Conservation (phyloP, 2,888 invertebrate genomes). For the Trissolcus japonicus region DNA sequence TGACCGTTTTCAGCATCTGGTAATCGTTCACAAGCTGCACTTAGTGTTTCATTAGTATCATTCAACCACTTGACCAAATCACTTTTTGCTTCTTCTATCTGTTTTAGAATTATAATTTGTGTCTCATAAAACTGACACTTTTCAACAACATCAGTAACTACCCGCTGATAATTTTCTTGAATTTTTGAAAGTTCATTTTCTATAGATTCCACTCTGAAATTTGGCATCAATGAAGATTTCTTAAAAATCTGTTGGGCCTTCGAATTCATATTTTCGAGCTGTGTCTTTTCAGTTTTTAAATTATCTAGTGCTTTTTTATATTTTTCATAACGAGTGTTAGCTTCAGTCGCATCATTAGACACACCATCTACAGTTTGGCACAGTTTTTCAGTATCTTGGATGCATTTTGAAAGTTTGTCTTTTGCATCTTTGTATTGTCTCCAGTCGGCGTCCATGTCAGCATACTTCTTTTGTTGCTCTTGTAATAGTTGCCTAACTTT, state of each 20-base stretch:
- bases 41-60: slow-evolving; percentile 87
- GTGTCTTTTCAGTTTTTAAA: slow-evolving; percentile 84
- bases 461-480: slow-evolving; percentile 85
- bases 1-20: slow-evolving; percentile 89
- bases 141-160: slow-evolving; percentile 84
- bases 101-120: slow-evolving; percentile 94
- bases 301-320: slow-evolving; percentile 86
- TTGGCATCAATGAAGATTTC: slow-evolving; percentile 83
- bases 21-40: slow-evolving; percentile 85
- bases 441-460: slow-evolving; percentile 83
- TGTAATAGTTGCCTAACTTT: slow-evolving; percentile 85
- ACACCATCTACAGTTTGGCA: slow-evolving; percentile 81
- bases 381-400: slow-evolving; percentile 83
- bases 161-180: slow-evolving; percentile 83
- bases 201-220: slow-evolving; percentile 79
- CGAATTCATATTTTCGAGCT: slow-evolving; percentile 86
- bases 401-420: slow-evolving; percentile 83
- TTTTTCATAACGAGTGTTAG: slow-evolving; percentile 84
- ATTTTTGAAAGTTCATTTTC: slow-evolving; percentile 80
- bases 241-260: slow-evolving; percentile 85
- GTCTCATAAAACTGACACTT: slow-evolving; percentile 89
- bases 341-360: slow-evolving; percentile 85
- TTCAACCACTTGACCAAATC: slow-evolving; percentile 90
- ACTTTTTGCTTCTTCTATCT: slow-evolving; percentile 90
- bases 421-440: slow-evolving; percentile 86